Evolutionary conservation across 2,888 invertebrate genomes (phyloP), one percentile per base, ranked within the genome.

Genomic region (Hanleya hanleyi): DNA sequence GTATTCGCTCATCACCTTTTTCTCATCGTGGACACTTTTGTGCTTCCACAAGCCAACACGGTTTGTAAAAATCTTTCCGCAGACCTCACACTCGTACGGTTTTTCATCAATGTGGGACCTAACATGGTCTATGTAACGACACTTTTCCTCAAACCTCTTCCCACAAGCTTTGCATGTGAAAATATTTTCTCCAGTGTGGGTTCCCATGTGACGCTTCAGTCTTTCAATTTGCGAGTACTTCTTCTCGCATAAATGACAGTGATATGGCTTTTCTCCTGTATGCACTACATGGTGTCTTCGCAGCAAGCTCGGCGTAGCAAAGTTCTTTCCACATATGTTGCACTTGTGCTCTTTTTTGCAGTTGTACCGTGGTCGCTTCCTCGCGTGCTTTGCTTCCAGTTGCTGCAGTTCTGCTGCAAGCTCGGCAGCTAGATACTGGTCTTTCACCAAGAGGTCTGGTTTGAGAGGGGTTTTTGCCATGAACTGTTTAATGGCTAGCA

Each of bases 231-330:
- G 51, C 4, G 57, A 65, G 32, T 65, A 71, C 35, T 47, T 57
- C 36, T 69, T 71, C 7, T 32, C 67, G 51, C 71, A 71, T 15
- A 33, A 15, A n/a, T 35, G 32, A 41, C 71, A 71, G 5, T 49
- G 32, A 29, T 35, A 71, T n/a, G 71, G 71, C 50, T 69, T 71
- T 41, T 71, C 71, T 1, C 67, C 71, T n/a, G 71, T 50, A 29
- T 51, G 61, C 12, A 41, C 38, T 6, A 67, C 36, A 22, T n/a
- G 29, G 36, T 69, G 61, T 35, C 61, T 61, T 32, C 15, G 35
- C 15, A 69, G 62, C 36, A 61, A 49, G 29, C 71, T 65, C n/a
- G 67, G 68, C n/a, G 71, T 69, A 22, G 50, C 36, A 33, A 71
- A 71, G 35, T 29, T 47, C 36, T 67, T 71, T 29, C 7, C 9